These are phyloP conservation scores for Tribolium castaneum DNA, from an alignment of 1,140 invertebrate genomes.

Conservation along the genomic window DNA sequence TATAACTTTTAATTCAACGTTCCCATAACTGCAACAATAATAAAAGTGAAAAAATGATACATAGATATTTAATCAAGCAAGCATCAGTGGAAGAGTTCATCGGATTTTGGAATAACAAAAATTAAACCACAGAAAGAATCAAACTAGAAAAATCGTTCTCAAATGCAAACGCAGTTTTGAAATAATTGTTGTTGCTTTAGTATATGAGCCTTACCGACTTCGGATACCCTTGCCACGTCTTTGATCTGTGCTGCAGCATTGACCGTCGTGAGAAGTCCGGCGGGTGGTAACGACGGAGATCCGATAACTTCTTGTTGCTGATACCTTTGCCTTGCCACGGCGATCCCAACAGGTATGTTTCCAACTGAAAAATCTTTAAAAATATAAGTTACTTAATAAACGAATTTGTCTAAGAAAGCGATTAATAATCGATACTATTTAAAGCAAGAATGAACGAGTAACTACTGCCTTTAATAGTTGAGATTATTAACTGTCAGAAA, in stretches of 20 bases:
- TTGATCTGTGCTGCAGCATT: conserved; percentile 56
- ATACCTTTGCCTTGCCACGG: conserved; percentile 83
- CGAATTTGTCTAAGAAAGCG: no score
- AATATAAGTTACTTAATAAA: no score
- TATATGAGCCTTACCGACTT: conserved; percentile 57
- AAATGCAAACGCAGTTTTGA: not conserved
- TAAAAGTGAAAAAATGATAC: not conserved
- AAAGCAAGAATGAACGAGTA: no score
- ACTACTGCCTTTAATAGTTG: no score
- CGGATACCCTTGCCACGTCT: conserved; percentile 56
- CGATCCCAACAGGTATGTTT: conserved; percentile 77
- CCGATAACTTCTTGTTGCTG: conserved; percentile 71
- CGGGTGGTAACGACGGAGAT: conserved; percentile 65
- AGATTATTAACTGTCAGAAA: no score
- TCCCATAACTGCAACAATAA: not conserved
- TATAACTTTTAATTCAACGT: not conserved
- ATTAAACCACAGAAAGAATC: not conserved
- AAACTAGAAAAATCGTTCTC: not conserved
- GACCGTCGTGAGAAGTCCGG: conserved; percentile 60
- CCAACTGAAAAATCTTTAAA: not conserved
- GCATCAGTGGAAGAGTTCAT: not conserved
- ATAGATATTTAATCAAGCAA: not conserved
- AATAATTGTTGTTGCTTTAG: not conserved
- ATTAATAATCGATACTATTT: no score
- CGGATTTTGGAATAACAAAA: not conserved